These are phyloP conservation scores for Phrynocephalus forsythii DNA, from an alignment of 2,797 vertebrate genomes.

Conservation along the genomic window DNA sequence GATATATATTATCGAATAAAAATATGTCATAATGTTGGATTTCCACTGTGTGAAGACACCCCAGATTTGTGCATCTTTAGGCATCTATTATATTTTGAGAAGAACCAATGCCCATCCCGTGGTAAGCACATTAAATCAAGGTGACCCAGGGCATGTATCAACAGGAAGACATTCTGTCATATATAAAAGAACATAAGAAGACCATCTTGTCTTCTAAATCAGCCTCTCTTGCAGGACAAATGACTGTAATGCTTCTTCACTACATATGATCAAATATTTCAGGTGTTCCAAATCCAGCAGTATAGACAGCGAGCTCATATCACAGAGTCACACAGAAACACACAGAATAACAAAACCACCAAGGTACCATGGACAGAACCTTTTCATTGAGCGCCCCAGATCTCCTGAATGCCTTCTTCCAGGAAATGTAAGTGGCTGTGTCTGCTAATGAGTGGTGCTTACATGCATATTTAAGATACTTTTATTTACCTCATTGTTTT, in stretches of 20 bases:
- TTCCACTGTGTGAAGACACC: no score
- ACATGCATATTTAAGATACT: not conserved
- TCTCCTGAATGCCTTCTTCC: not conserved
- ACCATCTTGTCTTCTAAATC: not conserved
- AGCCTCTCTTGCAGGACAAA: not conserved
- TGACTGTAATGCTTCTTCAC: no score
- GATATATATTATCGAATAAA: no score
- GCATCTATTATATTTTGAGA: no score
- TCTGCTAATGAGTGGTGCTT: not conserved
- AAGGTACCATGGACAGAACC: not conserved
- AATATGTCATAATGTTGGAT: no score
- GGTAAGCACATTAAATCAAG: no score
- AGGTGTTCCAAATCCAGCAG: not conserved
- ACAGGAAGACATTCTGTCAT: no score
- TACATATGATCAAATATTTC: not conserved
- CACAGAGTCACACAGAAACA: not conserved
- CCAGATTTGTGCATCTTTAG: no score
- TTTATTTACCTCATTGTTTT: not conserved
- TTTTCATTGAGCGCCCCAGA: not conserved
- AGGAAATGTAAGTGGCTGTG: not conserved
- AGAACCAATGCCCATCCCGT: no score
- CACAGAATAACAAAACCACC: not conserved
- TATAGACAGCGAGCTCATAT: not conserved
- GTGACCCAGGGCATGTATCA: no score
- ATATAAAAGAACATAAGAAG: no score